phyloP scores from a whole-genome alignment of 2,113 vertebrate species.

The Stegastes partitus region DNA sequence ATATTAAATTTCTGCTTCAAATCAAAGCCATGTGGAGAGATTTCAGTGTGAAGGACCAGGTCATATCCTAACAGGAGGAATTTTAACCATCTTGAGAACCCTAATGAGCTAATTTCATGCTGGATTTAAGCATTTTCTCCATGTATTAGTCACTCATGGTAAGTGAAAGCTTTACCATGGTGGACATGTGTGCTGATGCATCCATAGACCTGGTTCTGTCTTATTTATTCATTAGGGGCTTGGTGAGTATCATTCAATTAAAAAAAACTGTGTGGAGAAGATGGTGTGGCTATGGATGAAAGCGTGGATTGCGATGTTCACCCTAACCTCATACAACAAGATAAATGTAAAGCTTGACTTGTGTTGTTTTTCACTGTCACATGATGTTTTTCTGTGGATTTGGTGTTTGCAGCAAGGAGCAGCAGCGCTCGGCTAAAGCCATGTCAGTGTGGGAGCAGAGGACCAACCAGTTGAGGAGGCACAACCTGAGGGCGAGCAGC shows the following conservation, averaged over 20 bases:
- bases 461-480: constrained; percentile 93
- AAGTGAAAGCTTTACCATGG: constrained; percentile 67
- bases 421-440: constrained; percentile 90
- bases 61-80: too few species aligned
- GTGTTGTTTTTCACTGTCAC: neutral
- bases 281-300: constrained; percentile 64
- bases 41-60: too few species aligned
- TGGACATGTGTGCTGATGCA: constrained; percentile 54
- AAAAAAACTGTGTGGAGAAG: neutral
- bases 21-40: too few species aligned
- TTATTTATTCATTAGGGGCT: neutral
- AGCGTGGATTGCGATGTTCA: constrained; percentile 30
- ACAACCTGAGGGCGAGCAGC: constrained; percentile 92
- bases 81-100: neutral
- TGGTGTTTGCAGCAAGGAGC: constrained; percentile 88
- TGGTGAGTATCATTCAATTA: neutral
- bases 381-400: constrained; percentile 24
- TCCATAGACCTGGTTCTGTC: constrained; percentile 58
- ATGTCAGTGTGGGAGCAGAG: constrained; percentile 98
- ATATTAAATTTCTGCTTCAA: too few species aligned
- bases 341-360: neutral
- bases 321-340: neutral
- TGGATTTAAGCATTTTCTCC: neutral
- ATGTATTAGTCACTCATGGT: constrained; percentile 59
- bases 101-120: neutral